Percentiles rank a stretch among this genome's conserved stretches.
Conservation (phyloP, 2,888 invertebrate species). For the Argyra leucocephala region DNA sequence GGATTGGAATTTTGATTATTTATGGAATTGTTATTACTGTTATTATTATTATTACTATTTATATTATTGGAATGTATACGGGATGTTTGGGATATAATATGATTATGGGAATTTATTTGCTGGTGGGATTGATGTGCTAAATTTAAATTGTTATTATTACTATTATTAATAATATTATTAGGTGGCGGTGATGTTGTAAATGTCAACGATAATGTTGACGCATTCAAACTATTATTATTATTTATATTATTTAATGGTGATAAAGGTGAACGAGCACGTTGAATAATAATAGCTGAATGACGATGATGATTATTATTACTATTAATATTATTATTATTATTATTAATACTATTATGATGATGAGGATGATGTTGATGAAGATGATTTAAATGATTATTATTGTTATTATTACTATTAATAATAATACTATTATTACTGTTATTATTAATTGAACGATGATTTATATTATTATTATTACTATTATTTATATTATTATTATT, state of each 20-base stretch:
- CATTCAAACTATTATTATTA: background rate
- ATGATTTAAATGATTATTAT: background rate
- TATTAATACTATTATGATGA: background rate
- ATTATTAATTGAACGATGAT: slow-evolving; percentile 25
- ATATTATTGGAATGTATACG: background rate
- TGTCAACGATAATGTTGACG: background rate
- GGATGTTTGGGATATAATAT: background rate
- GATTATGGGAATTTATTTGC: background rate
- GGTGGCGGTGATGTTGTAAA: slow-evolving; percentile 3
- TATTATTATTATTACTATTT: background rate
- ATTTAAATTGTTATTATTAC: background rate
- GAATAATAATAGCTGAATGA: slow-evolving; percentile 3
- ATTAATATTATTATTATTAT: background rate
- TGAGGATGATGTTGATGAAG: too few species aligned
- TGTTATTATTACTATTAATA: background rate
- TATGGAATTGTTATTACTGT: background rate
- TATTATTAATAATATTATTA: background rate
- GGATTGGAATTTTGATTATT: slow-evolving; percentile 8
- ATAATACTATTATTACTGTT: slow-evolving; percentile 14
- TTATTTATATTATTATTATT: slow-evolving; percentile 21
- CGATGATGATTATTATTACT: background rate
- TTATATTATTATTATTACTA: slow-evolving; percentile 23
- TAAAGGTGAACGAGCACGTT: background rate
- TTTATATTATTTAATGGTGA: slow-evolving; percentile 1
- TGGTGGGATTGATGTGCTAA: slow-evolving; percentile 4